A percentile compares a stretch with the other conserved stretches of the same genome.
Evolutionary conservation across 2,113 vertebrate genomes (phyloP).

Genomic region (Carassius carassius): DNA sequence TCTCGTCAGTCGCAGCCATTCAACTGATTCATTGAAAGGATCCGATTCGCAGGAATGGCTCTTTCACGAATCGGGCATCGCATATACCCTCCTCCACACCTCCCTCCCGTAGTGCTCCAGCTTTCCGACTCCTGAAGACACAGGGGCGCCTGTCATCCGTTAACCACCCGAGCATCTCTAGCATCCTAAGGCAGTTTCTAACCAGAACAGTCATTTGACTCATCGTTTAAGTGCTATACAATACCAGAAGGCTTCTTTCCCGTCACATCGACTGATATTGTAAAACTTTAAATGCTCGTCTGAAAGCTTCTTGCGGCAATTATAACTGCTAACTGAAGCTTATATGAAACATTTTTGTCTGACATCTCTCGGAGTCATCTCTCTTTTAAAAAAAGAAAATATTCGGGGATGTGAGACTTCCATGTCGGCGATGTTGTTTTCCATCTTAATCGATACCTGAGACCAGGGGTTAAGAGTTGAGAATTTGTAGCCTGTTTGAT

Average conservation of each 20-base stretch:
- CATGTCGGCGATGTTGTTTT: conserved; percentile 30
- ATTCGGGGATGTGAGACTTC: conserved; percentile 12
- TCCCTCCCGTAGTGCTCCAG: not conserved
- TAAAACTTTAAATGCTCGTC: conserved; percentile 17
- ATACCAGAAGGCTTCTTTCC: not conserved
- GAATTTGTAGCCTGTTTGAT: not conserved
- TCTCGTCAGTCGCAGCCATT: not conserved
- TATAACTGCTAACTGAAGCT: not conserved
- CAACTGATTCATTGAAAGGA: not conserved
- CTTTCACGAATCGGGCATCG: conserved; percentile 2
- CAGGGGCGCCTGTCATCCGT: not conserved
- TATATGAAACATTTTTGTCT: not conserved
- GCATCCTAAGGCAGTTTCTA: conserved; percentile 3
- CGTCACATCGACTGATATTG: not conserved
- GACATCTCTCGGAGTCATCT: not conserved
- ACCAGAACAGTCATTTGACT: conserved; percentile 7
- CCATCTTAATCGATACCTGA: conserved; percentile 31
- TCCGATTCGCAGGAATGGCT: not conserved
- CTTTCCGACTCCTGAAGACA: conserved; percentile 15
- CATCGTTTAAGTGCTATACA: not conserved
- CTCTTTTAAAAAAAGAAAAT: too few relatives aligned
- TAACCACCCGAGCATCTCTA: conserved; percentile 2
- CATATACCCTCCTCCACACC: not conserved
- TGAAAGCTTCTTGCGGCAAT: not conserved
- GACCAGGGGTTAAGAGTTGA: conserved; percentile 11